Conservation (phyloP, 2,113 vertebrate species). For the Pimephales promelas region DNA sequence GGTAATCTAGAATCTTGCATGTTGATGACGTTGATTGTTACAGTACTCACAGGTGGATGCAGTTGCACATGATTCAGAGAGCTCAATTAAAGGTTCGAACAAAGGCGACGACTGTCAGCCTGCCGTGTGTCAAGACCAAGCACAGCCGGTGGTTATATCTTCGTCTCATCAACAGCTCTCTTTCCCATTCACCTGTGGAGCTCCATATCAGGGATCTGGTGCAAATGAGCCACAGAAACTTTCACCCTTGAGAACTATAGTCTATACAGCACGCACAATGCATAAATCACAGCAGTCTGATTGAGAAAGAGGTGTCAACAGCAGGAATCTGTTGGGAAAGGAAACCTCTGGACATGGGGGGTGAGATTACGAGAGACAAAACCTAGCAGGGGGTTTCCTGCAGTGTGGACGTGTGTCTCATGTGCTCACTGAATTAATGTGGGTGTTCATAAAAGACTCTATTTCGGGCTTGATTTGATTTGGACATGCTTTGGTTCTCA, state of each 20-base stretch:
- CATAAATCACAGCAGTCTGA: not conserved
- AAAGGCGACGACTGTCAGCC: not conserved
- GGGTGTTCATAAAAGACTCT: not conserved
- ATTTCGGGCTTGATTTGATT: not conserved
- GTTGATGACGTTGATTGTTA: not conserved
- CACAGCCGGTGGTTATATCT: slow-evolving; percentile 12
- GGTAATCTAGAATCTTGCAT: not conserved
- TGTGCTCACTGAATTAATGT: not conserved
- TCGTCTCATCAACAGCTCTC: slow-evolving; percentile 29
- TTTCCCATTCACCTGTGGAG: slow-evolving; percentile 17
- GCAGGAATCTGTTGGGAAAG: not conserved
- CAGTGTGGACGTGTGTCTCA: not conserved
- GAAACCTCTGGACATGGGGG: not conserved
- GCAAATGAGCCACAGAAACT: not conserved
- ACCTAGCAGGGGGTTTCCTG: not conserved
- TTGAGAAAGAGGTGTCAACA: slow-evolving; percentile 6
- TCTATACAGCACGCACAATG: not conserved
- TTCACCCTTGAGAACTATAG: slow-evolving; percentile 25
- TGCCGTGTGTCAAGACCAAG: not conserved
- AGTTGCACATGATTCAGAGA: slow-evolving; percentile 2
- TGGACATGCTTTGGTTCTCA: not conserved
- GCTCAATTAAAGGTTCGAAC: slow-evolving; percentile 6
- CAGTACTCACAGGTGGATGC: not conserved
- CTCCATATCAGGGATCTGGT: not conserved
- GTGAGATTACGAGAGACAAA: not conserved